phyloP scores from a whole-genome alignment of 2,797 vertebrate genomes.

The Schizothorax lantsangensis region DNA sequence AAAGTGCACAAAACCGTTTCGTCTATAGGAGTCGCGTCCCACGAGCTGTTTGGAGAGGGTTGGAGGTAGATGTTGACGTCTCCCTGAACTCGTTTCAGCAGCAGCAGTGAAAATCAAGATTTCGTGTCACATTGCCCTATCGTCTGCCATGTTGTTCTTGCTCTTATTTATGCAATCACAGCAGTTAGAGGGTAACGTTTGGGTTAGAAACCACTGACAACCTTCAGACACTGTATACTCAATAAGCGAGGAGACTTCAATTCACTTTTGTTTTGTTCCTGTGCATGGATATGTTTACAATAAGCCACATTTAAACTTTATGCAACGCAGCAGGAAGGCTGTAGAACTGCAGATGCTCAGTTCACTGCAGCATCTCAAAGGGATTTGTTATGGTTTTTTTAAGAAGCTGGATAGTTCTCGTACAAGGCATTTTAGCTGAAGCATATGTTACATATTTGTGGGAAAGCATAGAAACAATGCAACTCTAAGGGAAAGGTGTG shows the following conservation, averaged over 20 bases:
- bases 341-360: background rate
- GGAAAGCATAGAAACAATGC: background rate
- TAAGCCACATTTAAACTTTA: constrained; percentile 67
- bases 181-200: constrained; percentile 43
- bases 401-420: constrained; percentile 15
- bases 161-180: constrained; percentile 59
- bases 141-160: constrained; percentile 52
- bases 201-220: constrained; percentile 52
- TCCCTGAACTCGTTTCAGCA: background rate
- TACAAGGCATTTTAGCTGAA: background rate
- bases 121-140: constrained; percentile 22
- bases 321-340: constrained; percentile 65
- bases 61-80: background rate
- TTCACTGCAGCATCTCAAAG: background rate
- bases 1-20: constrained; percentile 20
- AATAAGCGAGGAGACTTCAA: constrained; percentile 48
- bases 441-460: background rate
- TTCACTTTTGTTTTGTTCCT: constrained; percentile 61
- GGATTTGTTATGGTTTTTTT: constrained; percentile 3
- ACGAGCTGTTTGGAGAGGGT: constrained; percentile 15
- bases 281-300: constrained; percentile 62
- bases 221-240: constrained; percentile 63
- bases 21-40: background rate
- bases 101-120: constrained; percentile 12
- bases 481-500: background rate